Percentiles rank a stretch among this genome's conserved stretches.
These are phyloP conservation scores for Coracias cyanogaster DNA, from an alignment of 2,797 vertebrate genomes.

Conservation along the genomic window DNA sequence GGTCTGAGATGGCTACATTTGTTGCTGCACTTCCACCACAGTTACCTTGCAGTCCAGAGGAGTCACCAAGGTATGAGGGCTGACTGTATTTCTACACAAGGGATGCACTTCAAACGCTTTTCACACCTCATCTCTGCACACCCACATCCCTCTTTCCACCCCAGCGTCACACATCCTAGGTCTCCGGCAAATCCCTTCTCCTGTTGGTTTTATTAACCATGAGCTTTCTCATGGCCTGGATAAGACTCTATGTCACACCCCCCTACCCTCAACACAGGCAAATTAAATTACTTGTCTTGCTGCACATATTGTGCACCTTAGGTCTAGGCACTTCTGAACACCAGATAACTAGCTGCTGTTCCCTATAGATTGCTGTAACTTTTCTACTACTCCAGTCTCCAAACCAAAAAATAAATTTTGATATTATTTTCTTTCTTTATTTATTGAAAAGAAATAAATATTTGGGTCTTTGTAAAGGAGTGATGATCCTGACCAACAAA, in stretches of 20 bases:
- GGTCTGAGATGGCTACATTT: not conserved
- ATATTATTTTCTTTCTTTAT: too few relatives aligned
- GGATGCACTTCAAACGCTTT: not conserved
- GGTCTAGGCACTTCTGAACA: not conserved
- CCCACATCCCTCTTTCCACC: fast-evolving
- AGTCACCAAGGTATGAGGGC: not conserved
- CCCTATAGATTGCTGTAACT: not conserved
- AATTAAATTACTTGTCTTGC: not conserved
- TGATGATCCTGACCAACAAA: not conserved
- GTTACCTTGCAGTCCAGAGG: not conserved
- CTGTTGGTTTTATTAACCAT: not conserved
- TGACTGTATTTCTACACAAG: not conserved
- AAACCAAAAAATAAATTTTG: not conserved
- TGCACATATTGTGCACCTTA: not conserved
- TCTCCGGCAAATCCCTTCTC: not conserved
- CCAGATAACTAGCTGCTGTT: not conserved
- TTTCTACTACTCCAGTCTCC: not conserved
- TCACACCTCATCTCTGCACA: not conserved
- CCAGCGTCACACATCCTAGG: not conserved
- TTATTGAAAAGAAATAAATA: not conserved
- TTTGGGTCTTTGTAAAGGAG: not conserved
- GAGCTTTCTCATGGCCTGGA: not conserved
- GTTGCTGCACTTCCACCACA: not conserved
- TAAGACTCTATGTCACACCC: not conserved
- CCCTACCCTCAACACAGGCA: not conserved